These are phyloP conservation scores for Odontocolon sp. DNA, from an alignment of 2,888 invertebrate species.

Conservation along the genomic window DNA sequence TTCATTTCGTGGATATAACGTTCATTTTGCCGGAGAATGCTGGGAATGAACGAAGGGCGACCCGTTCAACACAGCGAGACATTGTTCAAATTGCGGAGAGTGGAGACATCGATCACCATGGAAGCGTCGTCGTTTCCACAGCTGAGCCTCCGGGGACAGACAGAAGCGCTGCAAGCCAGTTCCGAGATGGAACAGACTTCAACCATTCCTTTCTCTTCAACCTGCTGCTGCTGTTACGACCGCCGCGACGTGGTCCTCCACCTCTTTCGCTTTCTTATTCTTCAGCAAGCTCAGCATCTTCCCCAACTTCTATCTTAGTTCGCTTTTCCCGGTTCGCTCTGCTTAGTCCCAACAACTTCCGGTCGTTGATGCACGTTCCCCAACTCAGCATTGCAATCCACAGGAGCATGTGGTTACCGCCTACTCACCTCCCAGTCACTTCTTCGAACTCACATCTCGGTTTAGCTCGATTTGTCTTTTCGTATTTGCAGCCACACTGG, in stretches of 20 bases:
- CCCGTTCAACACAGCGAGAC: constrained; percentile 60
- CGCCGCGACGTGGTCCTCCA: constrained; percentile 3
- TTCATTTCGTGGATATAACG: constrained; percentile 65
- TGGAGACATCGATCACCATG: constrained; percentile 64
- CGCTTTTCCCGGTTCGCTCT: constrained; percentile 54
- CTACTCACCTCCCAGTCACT: constrained; percentile 47
- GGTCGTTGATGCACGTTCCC: constrained; percentile 56
- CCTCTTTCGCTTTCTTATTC: constrained; percentile 27
- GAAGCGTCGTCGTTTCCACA: constrained; percentile 62
- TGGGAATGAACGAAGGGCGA: constrained; percentile 67
- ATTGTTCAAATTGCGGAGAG: constrained; percentile 65
- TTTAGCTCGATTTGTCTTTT: constrained; percentile 46
- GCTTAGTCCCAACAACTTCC: constrained; percentile 48
- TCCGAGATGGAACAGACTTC: constrained; percentile 57
- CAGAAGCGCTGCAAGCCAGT: constrained; percentile 65
- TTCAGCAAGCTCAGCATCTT: constrained; percentile 52
- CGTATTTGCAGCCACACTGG: constrained; percentile 38
- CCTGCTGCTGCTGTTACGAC: constrained; percentile 40
- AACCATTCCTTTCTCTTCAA: constrained; percentile 59
- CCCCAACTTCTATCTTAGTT: constrained; percentile 48
- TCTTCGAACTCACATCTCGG: constrained; percentile 47
- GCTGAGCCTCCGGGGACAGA: constrained; percentile 73
- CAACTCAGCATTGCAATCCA: constrained; percentile 29
- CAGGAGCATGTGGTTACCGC: constrained; percentile 53
- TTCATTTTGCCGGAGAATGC: constrained; percentile 73